Base-by-base conservation (phyloP, 2,888 invertebrate genomes). In the Ctena decussata region DNA sequence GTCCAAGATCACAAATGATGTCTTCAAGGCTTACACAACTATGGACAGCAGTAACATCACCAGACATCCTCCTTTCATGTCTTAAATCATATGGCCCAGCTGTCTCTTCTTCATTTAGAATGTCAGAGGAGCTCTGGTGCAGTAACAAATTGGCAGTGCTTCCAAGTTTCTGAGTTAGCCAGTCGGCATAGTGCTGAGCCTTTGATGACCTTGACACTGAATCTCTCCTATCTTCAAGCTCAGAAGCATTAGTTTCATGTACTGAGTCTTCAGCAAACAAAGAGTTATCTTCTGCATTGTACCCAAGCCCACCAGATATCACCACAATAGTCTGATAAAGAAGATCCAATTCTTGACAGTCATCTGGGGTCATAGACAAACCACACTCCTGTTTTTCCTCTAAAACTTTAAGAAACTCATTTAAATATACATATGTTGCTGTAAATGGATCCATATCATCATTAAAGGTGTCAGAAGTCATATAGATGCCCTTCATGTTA, bases 321-420 rank as follows among this genome's bases (percentile, higher is more conserved):
- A 60, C 69, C 24, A 27, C 15, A 1, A 86, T 46, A n/a, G 73
- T 73, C 11, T 46, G 21, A 44, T 80, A 73, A 15, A 83, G 75
- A 3, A 75, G 60, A 27, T 71, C 71, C 27, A 86, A 46, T 49
- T 86, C 81, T 72, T 32, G 60, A 41, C 37, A 79, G 41, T 86
- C 86, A 60, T 83, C 81, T 27, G 27, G 41, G 21, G 77, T 84
- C 21, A 86, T 65, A 18, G 60, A 15, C 21, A 71, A 41, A 6
- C 53, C 78, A 21, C 8, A 39, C 27, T 41, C 44, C 27, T 57
- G 65, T 44, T 81, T 86, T 15, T 57, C 32, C 12, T 41, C 46
- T 30, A 84, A 75, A 32, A 46, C 18, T 15, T 37, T 8, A 6
- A 86, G 46, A 65, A 86, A 86, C 15, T 85, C 65, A 41, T 21